Conservation (phyloP, 2,797 vertebrate genomes). For the Rhabdophis nuchalis region DNA sequence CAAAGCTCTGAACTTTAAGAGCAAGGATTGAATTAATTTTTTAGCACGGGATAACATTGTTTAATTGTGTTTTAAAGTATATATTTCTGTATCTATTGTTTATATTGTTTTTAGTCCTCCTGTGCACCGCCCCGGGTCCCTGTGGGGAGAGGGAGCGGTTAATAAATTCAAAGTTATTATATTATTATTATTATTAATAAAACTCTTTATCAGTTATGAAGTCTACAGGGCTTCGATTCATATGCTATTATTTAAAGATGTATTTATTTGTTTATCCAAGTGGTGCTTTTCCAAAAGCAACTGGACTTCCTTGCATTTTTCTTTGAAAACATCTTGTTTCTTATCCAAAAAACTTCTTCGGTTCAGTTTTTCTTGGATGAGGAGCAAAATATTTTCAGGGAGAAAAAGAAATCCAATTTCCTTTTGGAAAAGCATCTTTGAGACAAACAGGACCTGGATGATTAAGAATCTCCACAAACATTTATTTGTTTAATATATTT, state of each 20-base stretch:
- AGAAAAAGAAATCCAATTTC: neutral
- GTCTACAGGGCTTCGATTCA: neutral
- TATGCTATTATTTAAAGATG: neutral
- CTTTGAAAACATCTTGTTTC: neutral
- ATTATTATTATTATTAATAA: no score
- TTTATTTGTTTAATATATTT: neutral
- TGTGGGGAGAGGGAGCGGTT: no score
- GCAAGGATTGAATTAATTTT: conserved; percentile 6
- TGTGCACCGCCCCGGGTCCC: no score
- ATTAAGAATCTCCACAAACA: neutral
- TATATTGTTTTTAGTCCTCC: no score
- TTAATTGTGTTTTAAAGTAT: no score
- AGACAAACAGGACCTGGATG: neutral
- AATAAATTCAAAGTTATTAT: no score
- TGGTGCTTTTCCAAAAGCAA: neutral
- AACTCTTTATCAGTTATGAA: neutral
- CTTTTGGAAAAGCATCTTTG: neutral
- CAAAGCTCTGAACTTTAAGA: neutral
- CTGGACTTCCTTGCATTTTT: neutral
- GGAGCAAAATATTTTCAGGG: neutral
- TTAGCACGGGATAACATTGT: no score
- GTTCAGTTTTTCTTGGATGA: neutral
- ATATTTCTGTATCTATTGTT: no score
- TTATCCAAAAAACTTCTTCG: neutral
- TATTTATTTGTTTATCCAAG: neutral